Conservation (phyloP, 2,113 vertebrate species). For the cattle (Bos taurus) region ARS-UCD2.0 NC_037352.1:29807501-29808000, state of each 20-base stretch:
- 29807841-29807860: constrained; percentile 73
- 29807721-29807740: constrained; percentile 71
- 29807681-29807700: constrained; percentile 57
- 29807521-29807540: not conserved
- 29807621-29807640: not conserved
- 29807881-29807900: constrained; percentile 55
- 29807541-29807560: not conserved
- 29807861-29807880: constrained; percentile 70
- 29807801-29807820: constrained; percentile 79
- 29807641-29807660: not conserved
- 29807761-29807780: constrained; percentile 77
- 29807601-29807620: not conserved
- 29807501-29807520: not conserved
- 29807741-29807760: constrained; percentile 76
- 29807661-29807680: not conserved
- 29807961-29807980: constrained; percentile 68
- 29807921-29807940: constrained; percentile 59
- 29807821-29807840: constrained; percentile 77
- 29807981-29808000: constrained; percentile 52
- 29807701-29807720: constrained; percentile 67
- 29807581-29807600: constrained; percentile 1
- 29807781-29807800: constrained; percentile 72
- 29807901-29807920: constrained; percentile 62
- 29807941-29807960: constrained; percentile 42
- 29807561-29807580: not conserved